Evolutionary conservation across 2,113 vertebrate genomes (phyloP).

Genomic region (Neolamprologus cancellatus): DNA sequence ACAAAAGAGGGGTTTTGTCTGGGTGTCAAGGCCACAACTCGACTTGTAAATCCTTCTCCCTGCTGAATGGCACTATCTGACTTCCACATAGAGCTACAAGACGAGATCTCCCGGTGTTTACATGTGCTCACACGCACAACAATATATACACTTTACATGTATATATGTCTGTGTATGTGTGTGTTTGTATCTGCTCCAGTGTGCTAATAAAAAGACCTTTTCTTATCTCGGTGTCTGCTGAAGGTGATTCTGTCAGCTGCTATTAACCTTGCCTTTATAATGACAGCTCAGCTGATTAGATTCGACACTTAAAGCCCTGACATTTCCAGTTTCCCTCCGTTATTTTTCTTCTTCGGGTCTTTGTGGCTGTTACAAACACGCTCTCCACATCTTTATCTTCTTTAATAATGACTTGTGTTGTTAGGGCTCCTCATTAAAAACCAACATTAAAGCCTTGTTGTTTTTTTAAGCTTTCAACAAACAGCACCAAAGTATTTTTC

Average conservation of each 20-base stretch:
- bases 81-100: slow-evolving; percentile 56
- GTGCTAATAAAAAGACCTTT: slow-evolving; percentile 37
- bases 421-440: background rate
- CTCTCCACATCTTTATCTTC: background rate
- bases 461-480: background rate
- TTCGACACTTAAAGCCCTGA: slow-evolving; percentile 41
- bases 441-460: slow-evolving; percentile 10
- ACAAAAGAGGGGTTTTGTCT: slow-evolving; percentile 83
- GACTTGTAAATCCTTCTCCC: slow-evolving; percentile 82
- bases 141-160: background rate
- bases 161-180: background rate
- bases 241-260: slow-evolving; percentile 55
- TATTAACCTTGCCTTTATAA: slow-evolving; percentile 60
- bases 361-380: background rate
- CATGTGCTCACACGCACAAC: background rate
- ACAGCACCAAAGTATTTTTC: background rate
- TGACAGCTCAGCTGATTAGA: slow-evolving; percentile 55
- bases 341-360: slow-evolving; percentile 1
- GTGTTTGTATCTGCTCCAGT: slow-evolving; percentile 45
- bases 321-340: slow-evolving; percentile 31
- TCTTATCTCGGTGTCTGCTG: slow-evolving; percentile 48
- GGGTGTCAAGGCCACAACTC: slow-evolving; percentile 67
- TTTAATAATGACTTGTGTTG: background rate
- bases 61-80: slow-evolving; percentile 82
- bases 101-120: slow-evolving; percentile 60